Percentiles rank a stretch among this genome's conserved stretches.
Evolutionary conservation across 2,113 vertebrate species (phyloP).

Genomic region (Gracilinanus agilis): DNA sequence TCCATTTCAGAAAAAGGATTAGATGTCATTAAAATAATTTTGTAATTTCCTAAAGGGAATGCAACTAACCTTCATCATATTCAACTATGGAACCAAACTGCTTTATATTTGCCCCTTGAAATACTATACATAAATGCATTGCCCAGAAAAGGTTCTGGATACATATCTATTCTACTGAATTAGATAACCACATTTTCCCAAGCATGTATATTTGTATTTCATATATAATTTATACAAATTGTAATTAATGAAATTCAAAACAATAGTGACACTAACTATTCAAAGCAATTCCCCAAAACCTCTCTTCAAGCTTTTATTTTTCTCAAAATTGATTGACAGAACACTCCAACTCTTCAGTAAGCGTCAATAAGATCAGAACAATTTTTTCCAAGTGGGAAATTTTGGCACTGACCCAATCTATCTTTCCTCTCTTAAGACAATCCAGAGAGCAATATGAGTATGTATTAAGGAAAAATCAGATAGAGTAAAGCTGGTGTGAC

Average conservation of each 20-base stretch:
- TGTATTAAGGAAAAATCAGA: constrained; percentile 71
- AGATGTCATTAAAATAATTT: too few relatives aligned
- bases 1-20: too few relatives aligned
- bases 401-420: constrained; percentile 72
- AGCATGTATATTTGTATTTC: constrained; percentile 36
- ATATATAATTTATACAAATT: constrained; percentile 35
- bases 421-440: constrained; percentile 73
- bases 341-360: constrained; percentile 65
- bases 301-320: not conserved
- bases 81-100: too few relatives aligned
- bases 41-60: too few relatives aligned
- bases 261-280: constrained; percentile 25
- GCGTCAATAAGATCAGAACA: constrained; percentile 70
- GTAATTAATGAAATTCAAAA: constrained; percentile 43
- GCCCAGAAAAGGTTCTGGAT: too few relatives aligned
- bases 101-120: too few relatives aligned
- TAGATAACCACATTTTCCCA: not conserved
- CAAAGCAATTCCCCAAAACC: constrained; percentile 48
- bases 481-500: constrained; percentile 68
- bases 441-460: constrained; percentile 72
- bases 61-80: too few relatives aligned
- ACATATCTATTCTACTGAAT: too few relatives aligned
- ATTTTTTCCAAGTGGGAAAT: constrained; percentile 75
- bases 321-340: constrained; percentile 68
- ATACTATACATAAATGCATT: too few relatives aligned